phyloP scores from a whole-genome alignment of 2,888 invertebrate genomes.

The Entomobrya proxima region DNA sequence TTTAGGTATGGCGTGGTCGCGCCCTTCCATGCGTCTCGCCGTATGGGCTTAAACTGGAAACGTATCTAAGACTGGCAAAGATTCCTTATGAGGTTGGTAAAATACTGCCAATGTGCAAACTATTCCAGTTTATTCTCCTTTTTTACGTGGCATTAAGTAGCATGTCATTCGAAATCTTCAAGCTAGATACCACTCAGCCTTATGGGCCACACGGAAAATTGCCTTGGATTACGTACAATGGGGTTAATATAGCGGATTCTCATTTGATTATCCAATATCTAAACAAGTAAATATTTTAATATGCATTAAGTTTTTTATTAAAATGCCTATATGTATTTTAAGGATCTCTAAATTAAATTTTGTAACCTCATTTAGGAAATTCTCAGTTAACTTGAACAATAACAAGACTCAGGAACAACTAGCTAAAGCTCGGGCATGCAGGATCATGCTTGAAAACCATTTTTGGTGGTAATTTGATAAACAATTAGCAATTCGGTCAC shows the following conservation, averaged over 20 bases:
- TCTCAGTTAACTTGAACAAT: background rate
- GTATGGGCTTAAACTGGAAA: conserved; percentile 62
- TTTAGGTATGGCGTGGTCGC: conserved; percentile 21
- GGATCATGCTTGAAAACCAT: conserved; percentile 28
- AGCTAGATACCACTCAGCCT: conserved; percentile 41
- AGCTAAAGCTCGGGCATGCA: background rate
- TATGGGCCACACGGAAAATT: conserved; percentile 71
- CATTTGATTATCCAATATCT: conserved; percentile 69
- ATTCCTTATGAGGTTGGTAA: conserved; percentile 70
- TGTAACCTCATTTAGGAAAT: background rate
- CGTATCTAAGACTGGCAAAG: conserved; percentile 59
- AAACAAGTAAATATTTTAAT: conserved; percentile 56
- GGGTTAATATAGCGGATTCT: conserved; percentile 68
- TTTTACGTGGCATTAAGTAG: too few species aligned
- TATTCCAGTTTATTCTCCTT: too few species aligned
- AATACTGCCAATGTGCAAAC: too few species aligned
- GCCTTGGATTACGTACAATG: conserved; percentile 71
- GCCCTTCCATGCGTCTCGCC: conserved; percentile 35
- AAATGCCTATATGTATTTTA: background rate
- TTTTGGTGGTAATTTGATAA: conserved; percentile 8
- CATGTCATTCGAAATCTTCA: too few species aligned
- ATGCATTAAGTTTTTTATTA: background rate
- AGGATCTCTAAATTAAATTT: background rate
- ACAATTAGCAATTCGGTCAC: too few species aligned
- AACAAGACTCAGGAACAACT: background rate